Percentiles rank a stretch among this genome's conserved stretches.
Evolutionary conservation across 2,113 vertebrate species (phyloP).

Genomic region (Dendropsophus ebraccatus): DNA sequence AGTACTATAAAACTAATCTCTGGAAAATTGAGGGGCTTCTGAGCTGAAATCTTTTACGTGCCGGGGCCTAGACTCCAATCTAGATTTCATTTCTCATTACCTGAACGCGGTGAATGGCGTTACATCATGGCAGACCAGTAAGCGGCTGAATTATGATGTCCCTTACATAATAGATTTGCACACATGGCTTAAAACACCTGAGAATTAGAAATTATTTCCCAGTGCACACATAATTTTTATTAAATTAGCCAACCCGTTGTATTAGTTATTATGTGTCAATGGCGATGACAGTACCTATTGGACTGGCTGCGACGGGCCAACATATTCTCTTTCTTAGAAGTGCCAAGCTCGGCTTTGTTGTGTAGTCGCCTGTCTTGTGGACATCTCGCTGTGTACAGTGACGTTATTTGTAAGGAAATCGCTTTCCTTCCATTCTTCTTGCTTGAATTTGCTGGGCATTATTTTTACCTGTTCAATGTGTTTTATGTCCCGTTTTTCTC

Average conservation of each 20-base stretch:
- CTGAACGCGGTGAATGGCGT: not conserved
- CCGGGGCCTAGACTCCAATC: conserved; percentile 1
- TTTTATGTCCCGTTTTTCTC: conserved; percentile 30
- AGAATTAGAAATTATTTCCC: conserved; percentile 33
- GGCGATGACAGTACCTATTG: conserved; percentile 20
- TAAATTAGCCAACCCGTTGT: conserved; percentile 30
- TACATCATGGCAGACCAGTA: conserved; percentile 14
- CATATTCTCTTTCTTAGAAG: not conserved
- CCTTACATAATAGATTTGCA: conserved; percentile 17
- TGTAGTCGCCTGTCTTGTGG: not conserved
- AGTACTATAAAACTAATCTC: conserved; percentile 38
- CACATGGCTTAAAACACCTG: conserved; percentile 44
- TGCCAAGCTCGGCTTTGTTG: not conserved
- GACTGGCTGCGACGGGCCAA: not conserved
- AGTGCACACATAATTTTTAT: not conserved
- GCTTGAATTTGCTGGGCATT: not conserved
- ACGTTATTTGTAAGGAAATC: not conserved
- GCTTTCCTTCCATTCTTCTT: not conserved
- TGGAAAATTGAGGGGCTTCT: conserved; percentile 40
- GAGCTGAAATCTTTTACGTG: conserved; percentile 1
- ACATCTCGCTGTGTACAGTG: not conserved
- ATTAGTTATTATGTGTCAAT: conserved; percentile 27
- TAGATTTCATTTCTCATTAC: conserved; percentile 28
- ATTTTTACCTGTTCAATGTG: not conserved
- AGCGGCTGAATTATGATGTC: conserved; percentile 19